Percentiles rank a stretch among this genome's conserved stretches.
Conservation (phyloP, 2,797 vertebrate genomes). For the Sebastes diploproa region DNA sequence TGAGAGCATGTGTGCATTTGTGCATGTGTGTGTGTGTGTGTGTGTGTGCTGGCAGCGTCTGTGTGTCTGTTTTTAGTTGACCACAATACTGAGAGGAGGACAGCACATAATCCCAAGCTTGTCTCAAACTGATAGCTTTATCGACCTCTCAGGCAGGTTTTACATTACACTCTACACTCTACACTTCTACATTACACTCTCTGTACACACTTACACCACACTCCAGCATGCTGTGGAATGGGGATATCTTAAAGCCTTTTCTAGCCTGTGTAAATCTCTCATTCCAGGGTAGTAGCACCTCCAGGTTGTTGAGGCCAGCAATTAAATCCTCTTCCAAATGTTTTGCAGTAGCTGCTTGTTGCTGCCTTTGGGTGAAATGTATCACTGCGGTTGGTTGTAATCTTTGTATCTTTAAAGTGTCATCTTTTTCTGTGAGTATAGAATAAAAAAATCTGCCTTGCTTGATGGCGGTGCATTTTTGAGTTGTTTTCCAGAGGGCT, state of each 20-base stretch:
- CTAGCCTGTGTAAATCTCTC: neutral
- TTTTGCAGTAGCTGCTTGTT: neutral
- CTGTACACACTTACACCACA: constrained; percentile 4
- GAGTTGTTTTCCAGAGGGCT: neutral
- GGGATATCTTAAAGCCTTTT: constrained; percentile 11
- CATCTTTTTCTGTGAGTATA: neutral
- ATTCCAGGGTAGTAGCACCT: neutral
- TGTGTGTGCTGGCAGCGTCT: neutral
- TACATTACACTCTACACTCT: constrained; percentile 16
- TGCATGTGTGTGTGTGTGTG: neutral
- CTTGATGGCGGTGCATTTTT: neutral
- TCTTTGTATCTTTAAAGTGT: neutral
- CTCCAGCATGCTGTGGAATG: constrained; percentile 9
- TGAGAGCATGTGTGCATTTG: neutral
- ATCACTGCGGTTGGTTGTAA: neutral
- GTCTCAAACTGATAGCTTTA: constrained; percentile 39
- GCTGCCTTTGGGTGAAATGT: neutral
- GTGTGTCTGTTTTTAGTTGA: constrained; percentile 30
- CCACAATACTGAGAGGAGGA: constrained; percentile 21
- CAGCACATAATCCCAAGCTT: neutral
- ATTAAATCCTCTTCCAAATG: neutral
- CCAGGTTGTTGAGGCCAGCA: neutral
- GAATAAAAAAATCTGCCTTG: neutral
- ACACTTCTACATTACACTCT: too few relatives aligned
- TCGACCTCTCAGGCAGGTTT: constrained; percentile 11